phyloP scores from a whole-genome alignment of 2,113 vertebrate species.

The Crocuta crocuta region DNA sequence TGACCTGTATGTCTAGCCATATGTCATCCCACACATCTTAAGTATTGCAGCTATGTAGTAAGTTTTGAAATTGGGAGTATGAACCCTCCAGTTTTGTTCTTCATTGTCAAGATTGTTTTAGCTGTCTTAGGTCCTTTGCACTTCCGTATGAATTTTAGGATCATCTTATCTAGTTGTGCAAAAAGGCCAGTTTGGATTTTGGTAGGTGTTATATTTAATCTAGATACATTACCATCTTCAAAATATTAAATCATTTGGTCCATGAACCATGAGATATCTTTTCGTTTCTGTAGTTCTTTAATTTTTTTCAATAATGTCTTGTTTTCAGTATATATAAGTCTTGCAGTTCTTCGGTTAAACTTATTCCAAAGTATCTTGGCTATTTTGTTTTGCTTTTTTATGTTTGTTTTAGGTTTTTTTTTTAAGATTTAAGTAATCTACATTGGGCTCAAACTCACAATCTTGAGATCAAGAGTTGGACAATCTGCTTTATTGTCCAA shows the following conservation, averaged over 20 bases:
- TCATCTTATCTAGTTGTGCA: not conserved
- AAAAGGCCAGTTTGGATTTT: not conserved
- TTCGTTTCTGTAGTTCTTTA: conserved; percentile 15
- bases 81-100: not conserved
- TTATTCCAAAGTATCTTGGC: not conserved
- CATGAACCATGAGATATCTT: not conserved
- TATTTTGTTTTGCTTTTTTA: no score
- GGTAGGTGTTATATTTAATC: not conserved
- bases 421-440: no score
- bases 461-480: no score
- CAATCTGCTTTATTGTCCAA: no score
- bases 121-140: not conserved
- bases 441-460: no score
- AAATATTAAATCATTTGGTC: not conserved
- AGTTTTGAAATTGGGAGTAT: not conserved
- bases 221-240: not conserved
- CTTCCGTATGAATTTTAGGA: conserved; percentile 6
- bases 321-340: not conserved
- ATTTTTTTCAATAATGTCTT: not conserved
- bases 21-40: not conserved
- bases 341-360: not conserved
- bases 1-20: not conserved
- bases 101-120: conserved; percentile 1
- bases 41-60: not conserved
- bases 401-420: no score